These are phyloP conservation scores for Leucosticte australis DNA, from an alignment of 2,113 vertebrate genomes.

Conservation along the genomic window DNA sequence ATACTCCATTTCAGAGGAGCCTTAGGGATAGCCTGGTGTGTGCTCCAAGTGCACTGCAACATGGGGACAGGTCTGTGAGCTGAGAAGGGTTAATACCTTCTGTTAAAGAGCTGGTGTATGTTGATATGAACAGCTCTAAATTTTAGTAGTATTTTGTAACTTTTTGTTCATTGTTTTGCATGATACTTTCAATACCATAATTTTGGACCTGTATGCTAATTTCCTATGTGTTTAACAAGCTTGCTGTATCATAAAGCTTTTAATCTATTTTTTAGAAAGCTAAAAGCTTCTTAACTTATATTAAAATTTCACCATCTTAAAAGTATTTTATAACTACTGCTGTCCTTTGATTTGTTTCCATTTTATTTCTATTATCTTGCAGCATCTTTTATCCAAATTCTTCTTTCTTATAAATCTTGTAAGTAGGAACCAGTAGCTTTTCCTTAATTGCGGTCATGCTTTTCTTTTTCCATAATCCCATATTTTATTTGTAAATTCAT, in stretches of 20 bases:
- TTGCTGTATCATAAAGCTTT: constrained; percentile 80
- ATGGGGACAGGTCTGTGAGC: neutral
- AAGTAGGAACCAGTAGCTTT: constrained; percentile 98
- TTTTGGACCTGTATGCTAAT: constrained; percentile 78
- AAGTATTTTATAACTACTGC: constrained; percentile 93
- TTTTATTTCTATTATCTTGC: constrained; percentile 99
- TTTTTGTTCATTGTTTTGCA: constrained; percentile 84
- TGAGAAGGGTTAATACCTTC: constrained; percentile 68
- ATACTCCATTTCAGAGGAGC: neutral
- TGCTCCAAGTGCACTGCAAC: neutral
- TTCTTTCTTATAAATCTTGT: constrained; percentile 99
- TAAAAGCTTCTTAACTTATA: constrained; percentile 79
- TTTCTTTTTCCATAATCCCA: constrained; percentile 78
- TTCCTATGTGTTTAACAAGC: constrained; percentile 79
- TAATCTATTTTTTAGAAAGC: constrained; percentile 76
- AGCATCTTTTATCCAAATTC: constrained; percentile 99
- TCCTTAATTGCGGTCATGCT: constrained; percentile 92
- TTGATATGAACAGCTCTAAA: constrained; percentile 50
- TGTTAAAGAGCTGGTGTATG: constrained; percentile 10
- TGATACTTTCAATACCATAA: constrained; percentile 77
- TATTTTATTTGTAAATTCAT: constrained; percentile 78
- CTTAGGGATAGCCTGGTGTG: neutral
- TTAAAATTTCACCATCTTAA: constrained; percentile 84
- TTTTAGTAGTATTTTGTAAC: constrained; percentile 64
- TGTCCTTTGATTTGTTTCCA: constrained; percentile 99